A percentile compares a stretch with the other conserved stretches of the same genome.
phyloP scores from a whole-genome alignment of 1,140 invertebrate species.

The Myzus persicae region DNA sequence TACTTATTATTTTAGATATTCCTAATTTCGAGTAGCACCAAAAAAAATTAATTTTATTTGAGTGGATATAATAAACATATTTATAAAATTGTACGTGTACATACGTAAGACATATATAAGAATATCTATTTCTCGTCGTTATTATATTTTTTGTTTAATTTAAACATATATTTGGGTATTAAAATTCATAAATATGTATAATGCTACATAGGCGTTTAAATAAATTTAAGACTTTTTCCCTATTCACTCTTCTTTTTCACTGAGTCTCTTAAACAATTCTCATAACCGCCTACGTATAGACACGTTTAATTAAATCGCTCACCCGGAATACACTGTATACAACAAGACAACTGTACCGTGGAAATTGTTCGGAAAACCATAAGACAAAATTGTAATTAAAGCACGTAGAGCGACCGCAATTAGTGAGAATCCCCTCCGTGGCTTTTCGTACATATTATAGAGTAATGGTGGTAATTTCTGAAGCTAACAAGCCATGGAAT shows the following conservation, averaged over 20 bases:
- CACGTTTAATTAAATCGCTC: conserved; percentile 38
- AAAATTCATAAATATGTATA: not conserved
- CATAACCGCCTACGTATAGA: conserved; percentile 11
- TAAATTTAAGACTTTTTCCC: not conserved
- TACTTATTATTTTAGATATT: not conserved
- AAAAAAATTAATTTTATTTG: not conserved
- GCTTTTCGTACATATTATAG: not conserved
- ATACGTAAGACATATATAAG: not conserved
- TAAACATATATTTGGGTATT: not conserved
- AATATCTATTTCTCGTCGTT: not conserved
- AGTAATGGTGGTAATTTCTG: conserved; percentile 40
- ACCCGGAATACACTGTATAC: conserved; percentile 10
- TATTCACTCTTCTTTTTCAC: not conserved
- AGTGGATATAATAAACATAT: not conserved
- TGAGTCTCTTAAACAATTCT: not conserved
- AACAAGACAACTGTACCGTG: conserved; percentile 44
- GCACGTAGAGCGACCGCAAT: conserved; percentile 39
- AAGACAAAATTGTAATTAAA: conserved; percentile 56
- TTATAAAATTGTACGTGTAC: not conserved
- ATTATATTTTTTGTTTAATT: not conserved
- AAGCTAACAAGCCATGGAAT: conserved; percentile 40
- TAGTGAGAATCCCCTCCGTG: not conserved
- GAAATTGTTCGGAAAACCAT: conserved; percentile 48
- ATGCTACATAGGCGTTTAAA: not conserved
- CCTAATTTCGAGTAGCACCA: not conserved